Conservation (phyloP, 2,113 vertebrate species). For the Gymnobelideus leadbeateri region DNA sequence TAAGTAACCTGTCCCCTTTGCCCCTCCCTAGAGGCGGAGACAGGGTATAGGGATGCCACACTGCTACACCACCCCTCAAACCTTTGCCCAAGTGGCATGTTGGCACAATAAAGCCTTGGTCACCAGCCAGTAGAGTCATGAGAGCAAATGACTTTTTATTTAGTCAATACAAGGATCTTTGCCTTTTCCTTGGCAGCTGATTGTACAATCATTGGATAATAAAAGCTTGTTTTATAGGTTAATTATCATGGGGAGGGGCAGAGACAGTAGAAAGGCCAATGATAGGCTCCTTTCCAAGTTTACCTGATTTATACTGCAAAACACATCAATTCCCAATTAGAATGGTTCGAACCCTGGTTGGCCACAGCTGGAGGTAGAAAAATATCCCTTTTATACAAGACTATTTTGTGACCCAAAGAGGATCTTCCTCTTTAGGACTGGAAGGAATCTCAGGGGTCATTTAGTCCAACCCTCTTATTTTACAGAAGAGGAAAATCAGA, state of each 20-base stretch:
- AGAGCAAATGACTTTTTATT: background rate
- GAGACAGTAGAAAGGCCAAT: background rate
- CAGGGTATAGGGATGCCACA: background rate
- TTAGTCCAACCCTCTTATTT: background rate
- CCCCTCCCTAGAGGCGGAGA: background rate
- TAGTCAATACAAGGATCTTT: background rate
- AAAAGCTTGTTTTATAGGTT: conserved; percentile 26
- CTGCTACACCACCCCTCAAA: background rate
- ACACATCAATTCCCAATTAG: background rate
- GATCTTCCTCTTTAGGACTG: background rate
- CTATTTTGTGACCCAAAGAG: background rate
- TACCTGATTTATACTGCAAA: background rate
- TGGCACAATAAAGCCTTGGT: background rate
- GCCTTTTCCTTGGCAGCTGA: background rate
- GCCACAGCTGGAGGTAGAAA: conserved; percentile 15
- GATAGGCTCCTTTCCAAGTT: background rate
- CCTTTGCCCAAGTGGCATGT: background rate
- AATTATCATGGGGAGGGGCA: conserved; percentile 8
- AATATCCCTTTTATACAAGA: background rate
- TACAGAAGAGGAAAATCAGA: background rate
- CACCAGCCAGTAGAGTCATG: background rate
- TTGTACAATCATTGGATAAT: background rate
- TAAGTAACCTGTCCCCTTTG: background rate
- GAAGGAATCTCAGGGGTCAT: background rate
- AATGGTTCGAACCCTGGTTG: background rate